Percentiles rank a stretch among this genome's conserved stretches.
phyloP scores from a whole-genome alignment of 2,113 vertebrate species.

The Channa argus region DNA sequence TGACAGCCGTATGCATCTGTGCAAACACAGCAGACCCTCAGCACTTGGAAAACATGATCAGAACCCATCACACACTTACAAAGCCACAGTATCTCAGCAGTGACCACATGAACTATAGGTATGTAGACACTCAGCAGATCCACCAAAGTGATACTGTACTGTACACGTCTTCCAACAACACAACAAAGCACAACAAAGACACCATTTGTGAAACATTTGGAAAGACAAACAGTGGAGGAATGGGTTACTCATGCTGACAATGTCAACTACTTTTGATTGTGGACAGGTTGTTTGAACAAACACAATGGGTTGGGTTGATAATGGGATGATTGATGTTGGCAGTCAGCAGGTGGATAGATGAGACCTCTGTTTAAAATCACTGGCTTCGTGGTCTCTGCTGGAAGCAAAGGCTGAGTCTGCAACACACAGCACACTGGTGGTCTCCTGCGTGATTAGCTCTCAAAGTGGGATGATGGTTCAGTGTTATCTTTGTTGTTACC shows the following conservation, averaged over 20 bases:
- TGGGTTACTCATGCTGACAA: conserved; percentile 33
- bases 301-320: conserved; percentile 28
- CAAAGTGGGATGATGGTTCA: too few relatives aligned
- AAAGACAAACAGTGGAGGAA: conserved; percentile 52
- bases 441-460: conserved; percentile 18
- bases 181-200: conserved; percentile 9
- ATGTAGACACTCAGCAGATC: conserved; percentile 18
- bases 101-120: conserved; percentile 39
- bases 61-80: conserved; percentile 43
- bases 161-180: too few relatives aligned
- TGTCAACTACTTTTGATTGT: conserved; percentile 45
- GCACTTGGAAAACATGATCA: conserved; percentile 57
- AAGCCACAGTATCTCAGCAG: conserved; percentile 18
- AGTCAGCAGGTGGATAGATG: conserved; percentile 42
- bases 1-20: conserved; percentile 70
- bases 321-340: conserved; percentile 58
- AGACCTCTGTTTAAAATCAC: conserved; percentile 58
- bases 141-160: conserved; percentile 3
- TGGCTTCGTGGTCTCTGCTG: conserved; percentile 30
- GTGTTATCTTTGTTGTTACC: too few relatives aligned
- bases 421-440: too few relatives aligned
- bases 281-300: conserved; percentile 54
- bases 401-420: neutral
- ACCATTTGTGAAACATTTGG: conserved; percentile 34
- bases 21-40: conserved; percentile 62